Conservation (phyloP, 2,888 invertebrate genomes). For the Diplazon laetatorius region DNA sequence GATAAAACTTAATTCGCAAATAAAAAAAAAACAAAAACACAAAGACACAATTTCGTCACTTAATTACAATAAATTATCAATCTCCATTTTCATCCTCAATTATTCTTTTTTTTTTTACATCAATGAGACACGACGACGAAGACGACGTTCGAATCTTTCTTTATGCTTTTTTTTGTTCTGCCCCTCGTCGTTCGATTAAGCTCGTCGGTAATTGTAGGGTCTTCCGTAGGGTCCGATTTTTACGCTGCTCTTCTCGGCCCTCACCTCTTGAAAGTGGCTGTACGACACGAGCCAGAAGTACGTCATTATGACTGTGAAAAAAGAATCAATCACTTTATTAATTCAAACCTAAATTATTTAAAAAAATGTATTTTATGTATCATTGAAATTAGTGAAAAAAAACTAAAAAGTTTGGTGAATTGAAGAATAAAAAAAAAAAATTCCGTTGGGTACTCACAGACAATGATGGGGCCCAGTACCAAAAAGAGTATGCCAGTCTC, state of each 20-base stretch:
- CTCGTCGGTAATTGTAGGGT: conserved; percentile 79
- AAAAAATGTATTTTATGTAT: too few relatives aligned
- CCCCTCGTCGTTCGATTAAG: conserved; percentile 71
- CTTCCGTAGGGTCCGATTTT: conserved; percentile 80
- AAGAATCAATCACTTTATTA: background rate
- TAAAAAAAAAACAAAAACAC: background rate
- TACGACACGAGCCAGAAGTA: conserved; percentile 94
- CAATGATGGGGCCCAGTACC: conserved; percentile 84
- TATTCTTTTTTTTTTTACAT: too few relatives aligned
- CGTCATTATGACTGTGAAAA: conserved; percentile 87
- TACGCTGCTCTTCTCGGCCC: conserved; percentile 78
- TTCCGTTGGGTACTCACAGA: conserved; percentile 55
- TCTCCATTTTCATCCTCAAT: too few relatives aligned
- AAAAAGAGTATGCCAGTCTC: conserved; percentile 86
- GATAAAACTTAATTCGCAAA: too few relatives aligned
- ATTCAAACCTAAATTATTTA: background rate
- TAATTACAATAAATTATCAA: too few relatives aligned
- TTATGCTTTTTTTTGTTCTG: background rate
- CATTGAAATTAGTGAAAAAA: too few relatives aligned
- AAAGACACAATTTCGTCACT: conserved; percentile 15
- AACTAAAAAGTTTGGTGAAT: background rate
- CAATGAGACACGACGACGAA: too few relatives aligned
- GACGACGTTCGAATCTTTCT: too few relatives aligned
- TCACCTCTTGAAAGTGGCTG: conserved; percentile 90
- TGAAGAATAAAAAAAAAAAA: too few relatives aligned